A percentile compares a stretch with the other conserved stretches of the same genome.
These are phyloP conservation scores for Paratilapia polleni DNA, from an alignment of 2,113 vertebrate species.

Conservation along the genomic window DNA sequence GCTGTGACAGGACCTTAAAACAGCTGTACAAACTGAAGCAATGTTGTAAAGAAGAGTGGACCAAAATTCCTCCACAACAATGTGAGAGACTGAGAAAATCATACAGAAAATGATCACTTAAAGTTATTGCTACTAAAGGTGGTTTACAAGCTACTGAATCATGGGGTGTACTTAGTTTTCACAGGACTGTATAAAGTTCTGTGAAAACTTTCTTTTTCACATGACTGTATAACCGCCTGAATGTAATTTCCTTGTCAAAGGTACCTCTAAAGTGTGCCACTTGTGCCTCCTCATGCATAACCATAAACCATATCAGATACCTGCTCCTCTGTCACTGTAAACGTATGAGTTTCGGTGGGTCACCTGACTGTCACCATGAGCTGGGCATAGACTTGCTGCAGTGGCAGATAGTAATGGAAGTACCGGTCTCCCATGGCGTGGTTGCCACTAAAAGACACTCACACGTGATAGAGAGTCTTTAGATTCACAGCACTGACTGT, in stretches of 20 bases:
- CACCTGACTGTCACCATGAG: background rate
- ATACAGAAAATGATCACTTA: background rate
- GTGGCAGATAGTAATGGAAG: constrained; percentile 21
- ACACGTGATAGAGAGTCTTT: background rate
- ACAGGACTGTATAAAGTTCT: background rate
- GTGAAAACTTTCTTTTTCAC: no score
- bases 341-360: constrained; percentile 29
- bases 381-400: constrained; percentile 16
- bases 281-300: constrained; percentile 11
- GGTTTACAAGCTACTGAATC: background rate
- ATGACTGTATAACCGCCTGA: background rate
- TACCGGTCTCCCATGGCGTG: constrained; percentile 2
- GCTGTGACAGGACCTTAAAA: background rate
- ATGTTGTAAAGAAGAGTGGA: background rate
- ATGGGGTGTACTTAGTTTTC: background rate
- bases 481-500: constrained; percentile 5
- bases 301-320: constrained; percentile 31
- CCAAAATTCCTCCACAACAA: fast-evolving
- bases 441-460: constrained; percentile 25
- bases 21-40: no score
- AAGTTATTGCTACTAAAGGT: background rate
- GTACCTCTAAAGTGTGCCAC: constrained; percentile 1
- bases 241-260: background rate
- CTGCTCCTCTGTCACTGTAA: background rate
- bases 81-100: background rate